Base-by-base conservation (phyloP, 2,888 invertebrate genomes). In the Odontomyia ornata region DNA sequence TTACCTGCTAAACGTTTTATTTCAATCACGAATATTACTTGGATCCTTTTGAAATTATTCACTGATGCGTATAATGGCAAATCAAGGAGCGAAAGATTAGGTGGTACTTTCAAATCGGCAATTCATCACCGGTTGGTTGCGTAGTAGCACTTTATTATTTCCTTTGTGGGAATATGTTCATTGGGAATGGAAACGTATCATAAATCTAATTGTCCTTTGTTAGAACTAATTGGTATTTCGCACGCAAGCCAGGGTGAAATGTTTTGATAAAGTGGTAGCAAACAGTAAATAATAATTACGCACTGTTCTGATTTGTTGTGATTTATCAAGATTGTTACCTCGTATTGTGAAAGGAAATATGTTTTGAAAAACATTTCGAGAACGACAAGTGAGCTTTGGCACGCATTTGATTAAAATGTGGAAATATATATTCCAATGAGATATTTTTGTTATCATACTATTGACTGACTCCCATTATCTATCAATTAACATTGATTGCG, bases 151-250 rank as follows among this genome's bases (percentile, higher is more conserved):
- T 18, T 18, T 52, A 52, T 15, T 21, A 52, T 21, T 15, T 52
- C 52, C 52, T 21, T 23, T 23, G 21, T 21, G 60, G 21, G 11
- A 21, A 11, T 36, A n/a, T 36, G 36, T 36, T 36, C 36, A 3
- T 36, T 36, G 69, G 69, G 46, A 69, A 69, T 69, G 43, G 69
- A 69, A 47, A 25, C 69, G 25, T 69, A 69, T 69, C 27, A 23
- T 46, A 69, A 47, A 69, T 69, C 46, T 69, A 46, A 69, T 69
- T 43, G 69, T 69, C 69, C 69, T 43, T 69, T 28, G 25, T 69
- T 47, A 21, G 46, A 25, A 46, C 46, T 46, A 69, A 69, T 69
- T 69, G 46, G 1, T 43, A 43, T 1, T 69, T 46, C 13, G 69
- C 69, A 69, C 69, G 69, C 69, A 21, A 69, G 21, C 23, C 23